Evolutionary conservation across 2,113 vertebrate species (phyloP).

Genomic region (Ursus arctos): DNA sequence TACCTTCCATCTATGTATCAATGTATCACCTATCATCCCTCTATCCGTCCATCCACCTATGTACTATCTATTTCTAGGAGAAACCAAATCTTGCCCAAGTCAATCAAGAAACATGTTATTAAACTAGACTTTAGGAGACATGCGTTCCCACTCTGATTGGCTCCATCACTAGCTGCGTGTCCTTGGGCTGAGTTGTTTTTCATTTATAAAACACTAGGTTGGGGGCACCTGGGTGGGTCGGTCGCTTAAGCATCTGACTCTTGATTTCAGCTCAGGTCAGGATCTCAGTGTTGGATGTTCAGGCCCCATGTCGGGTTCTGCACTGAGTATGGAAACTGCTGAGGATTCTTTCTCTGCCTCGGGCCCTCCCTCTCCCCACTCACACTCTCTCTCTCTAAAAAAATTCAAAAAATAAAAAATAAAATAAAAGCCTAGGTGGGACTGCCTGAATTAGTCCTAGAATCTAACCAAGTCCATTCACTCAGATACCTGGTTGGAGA

Average conservation of each 20-base stretch:
- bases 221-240: neutral
- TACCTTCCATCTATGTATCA: no score
- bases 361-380: no score
- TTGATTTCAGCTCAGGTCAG: neutral
- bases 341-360: neutral
- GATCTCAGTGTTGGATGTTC: neutral
- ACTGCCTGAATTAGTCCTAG: neutral
- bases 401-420: neutral
- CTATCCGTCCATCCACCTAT: neutral
- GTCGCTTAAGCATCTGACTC: neutral
- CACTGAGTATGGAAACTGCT: neutral
- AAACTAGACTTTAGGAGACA: neutral
- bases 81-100: neutral
- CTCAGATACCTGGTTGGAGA: neutral
- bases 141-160: neutral
- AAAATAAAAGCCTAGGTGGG: neutral
- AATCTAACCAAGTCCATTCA: neutral
- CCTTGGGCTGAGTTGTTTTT: neutral
- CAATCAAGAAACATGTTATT: neutral
- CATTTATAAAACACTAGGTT: neutral
- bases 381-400: neutral
- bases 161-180: neutral
- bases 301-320: neutral
- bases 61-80: neutral
- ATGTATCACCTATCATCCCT: no score